Percentiles rank a stretch among this genome's conserved stretches.
phyloP scores from a whole-genome alignment of 2,113 vertebrate genomes.

The Carassius gibelio region DNA sequence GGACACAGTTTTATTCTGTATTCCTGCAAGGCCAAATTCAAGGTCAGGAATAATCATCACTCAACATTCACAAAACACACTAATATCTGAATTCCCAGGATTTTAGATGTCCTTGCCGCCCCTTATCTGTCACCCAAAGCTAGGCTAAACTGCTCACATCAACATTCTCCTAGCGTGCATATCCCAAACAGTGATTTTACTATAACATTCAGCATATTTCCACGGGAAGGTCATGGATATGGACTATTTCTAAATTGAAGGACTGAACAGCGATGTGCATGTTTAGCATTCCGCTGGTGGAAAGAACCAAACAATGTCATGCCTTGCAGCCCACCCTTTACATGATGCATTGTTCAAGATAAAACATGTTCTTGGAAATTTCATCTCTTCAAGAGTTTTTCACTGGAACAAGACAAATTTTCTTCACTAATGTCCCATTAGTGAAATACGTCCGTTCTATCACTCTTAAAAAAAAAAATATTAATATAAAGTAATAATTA shows the following conservation, averaged over 20 bases:
- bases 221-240: slow-evolving; percentile 47
- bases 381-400: slow-evolving; percentile 6
- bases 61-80: slow-evolving; percentile 19
- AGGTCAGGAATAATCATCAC: slow-evolving; percentile 33
- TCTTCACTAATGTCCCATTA: background rate
- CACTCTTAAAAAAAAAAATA: background rate
- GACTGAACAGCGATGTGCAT: slow-evolving; percentile 45
- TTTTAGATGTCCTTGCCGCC: slow-evolving; percentile 23
- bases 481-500: background rate
- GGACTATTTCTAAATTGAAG: slow-evolving; percentile 40
- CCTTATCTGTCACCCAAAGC: slow-evolving; percentile 26
- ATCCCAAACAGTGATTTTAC: slow-evolving; percentile 48
- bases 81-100: slow-evolving; percentile 14
- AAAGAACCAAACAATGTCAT: slow-evolving; percentile 43
- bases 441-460: background rate
- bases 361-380: slow-evolving; percentile 29
- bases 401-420: background rate
- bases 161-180: slow-evolving; percentile 29
- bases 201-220: slow-evolving; percentile 46
- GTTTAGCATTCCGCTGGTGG: slow-evolving; percentile 47
- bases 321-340: slow-evolving; percentile 29
- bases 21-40: slow-evolving; percentile 21
- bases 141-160: slow-evolving; percentile 13
- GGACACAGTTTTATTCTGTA: slow-evolving; percentile 10
- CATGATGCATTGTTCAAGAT: slow-evolving; percentile 31